Conservation (phyloP, 2,113 vertebrate species). For the Rafetus swinhoei region DNA sequence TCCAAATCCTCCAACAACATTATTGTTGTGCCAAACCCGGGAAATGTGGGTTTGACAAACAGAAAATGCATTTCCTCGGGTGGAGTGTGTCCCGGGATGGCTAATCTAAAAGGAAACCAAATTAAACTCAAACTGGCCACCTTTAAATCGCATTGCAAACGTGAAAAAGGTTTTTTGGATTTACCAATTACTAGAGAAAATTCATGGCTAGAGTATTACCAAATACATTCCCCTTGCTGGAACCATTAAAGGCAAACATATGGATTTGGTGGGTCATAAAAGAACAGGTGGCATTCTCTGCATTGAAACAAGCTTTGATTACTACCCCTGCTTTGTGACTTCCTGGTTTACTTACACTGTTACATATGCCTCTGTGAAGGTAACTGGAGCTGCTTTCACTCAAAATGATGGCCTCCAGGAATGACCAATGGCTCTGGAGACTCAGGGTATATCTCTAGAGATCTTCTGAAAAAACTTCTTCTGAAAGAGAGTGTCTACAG, state of each 20-base stretch:
- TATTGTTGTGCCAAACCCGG: background rate
- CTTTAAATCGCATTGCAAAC: conserved; percentile 45
- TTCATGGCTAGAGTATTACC: conserved; percentile 70
- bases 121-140: conserved; percentile 59
- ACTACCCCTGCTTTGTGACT: conserved; percentile 72
- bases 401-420: conserved; percentile 57
- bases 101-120: conserved; percentile 62
- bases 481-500: no score
- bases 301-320: conserved; percentile 70
- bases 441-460: background rate
- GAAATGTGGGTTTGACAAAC: background rate
- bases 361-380: conserved; percentile 52
- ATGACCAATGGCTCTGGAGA: conserved; percentile 47
- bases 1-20: conserved; percentile 16
- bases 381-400: conserved; percentile 64
- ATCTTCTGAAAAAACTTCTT: no score
- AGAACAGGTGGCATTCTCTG: conserved; percentile 70
- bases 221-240: conserved; percentile 69
- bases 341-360: conserved; percentile 70
- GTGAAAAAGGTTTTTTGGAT: conserved; percentile 55
- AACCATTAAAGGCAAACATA: conserved; percentile 73
- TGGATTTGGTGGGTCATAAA: conserved; percentile 70
- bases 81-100: conserved; percentile 46
- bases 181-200: conserved; percentile 71
- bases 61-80: conserved; percentile 24